A percentile compares a stretch with the other conserved stretches of the same genome.
These are phyloP conservation scores for Plebejus anna DNA, from an alignment of 2,888 invertebrate species.

Conservation along the genomic window DNA sequence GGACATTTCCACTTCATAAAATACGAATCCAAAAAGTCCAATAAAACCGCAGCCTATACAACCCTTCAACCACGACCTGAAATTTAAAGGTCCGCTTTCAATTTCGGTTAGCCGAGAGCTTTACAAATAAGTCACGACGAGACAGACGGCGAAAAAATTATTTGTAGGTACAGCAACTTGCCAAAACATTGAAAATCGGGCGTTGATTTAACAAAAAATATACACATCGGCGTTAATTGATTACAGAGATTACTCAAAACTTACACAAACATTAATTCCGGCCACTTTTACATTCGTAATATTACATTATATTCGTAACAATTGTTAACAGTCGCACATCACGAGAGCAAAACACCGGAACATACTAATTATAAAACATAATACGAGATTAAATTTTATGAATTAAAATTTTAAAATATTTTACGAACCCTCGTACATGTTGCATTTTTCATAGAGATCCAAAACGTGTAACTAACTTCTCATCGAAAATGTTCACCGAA, in stretches of 20 bases:
- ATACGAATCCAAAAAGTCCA: neutral
- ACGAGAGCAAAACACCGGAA: constrained; percentile 12
- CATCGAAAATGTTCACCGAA: constrained; percentile 1
- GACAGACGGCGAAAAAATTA: neutral
- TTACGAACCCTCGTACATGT: constrained; percentile 9
- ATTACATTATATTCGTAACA: constrained; percentile 10
- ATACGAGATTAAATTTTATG: neutral
- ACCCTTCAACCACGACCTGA: neutral
- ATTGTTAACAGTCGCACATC: neutral
- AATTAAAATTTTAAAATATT: neutral
- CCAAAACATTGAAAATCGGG: too few relatives aligned
- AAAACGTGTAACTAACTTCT: neutral
- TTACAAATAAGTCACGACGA: neutral
- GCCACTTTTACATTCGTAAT: constrained; percentile 14
- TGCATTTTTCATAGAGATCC: neutral
- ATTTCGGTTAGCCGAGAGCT: neutral
- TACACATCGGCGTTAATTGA: neutral
- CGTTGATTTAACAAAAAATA: neutral
- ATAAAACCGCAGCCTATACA: neutral
- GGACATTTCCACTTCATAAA: neutral
- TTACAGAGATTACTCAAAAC: constrained; percentile 13
- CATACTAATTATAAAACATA: constrained; percentile 4
- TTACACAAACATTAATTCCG: constrained; percentile 19
- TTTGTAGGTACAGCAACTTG: neutral
- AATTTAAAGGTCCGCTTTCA: constrained; percentile 4